Evolutionary conservation across 2,797 vertebrate genomes (phyloP), one percentile per base, ranked within the genome.

Genomic region (Carduelis carduelis): DNA sequence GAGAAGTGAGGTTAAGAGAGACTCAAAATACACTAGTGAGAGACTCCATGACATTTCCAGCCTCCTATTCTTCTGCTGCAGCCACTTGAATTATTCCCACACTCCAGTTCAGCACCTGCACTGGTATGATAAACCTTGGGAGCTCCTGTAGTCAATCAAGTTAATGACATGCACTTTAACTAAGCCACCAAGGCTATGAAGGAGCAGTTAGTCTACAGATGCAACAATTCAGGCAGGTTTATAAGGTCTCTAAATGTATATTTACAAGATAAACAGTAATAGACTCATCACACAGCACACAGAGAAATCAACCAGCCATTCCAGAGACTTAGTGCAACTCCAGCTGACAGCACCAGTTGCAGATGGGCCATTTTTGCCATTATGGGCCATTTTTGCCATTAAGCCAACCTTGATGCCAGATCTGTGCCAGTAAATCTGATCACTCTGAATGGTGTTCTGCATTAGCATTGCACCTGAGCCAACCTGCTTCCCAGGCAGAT

Each of bases 1-100:
- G 66, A 95, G 47, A 77, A 95, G 30, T 18, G 64, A 94, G 89
- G 89, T 95, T 95, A 83, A 87, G 53, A 87, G 75, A 90, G 34
- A 79, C 78, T 84, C 83, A 44, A 47, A 95, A 87, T 27, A 89
- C 61, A 77, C 37, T 71, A 75, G 41, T 57, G 60, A 92, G 75
- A 94, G 75, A 55, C 57, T 83, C 78, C 64, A 41, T 80, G 89
- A 94, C 92, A 91, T 94, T 87, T 92, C 57, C 64, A 87, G 61
- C 76, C 81, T 89, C 60, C 81, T 77, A 50, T 94, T 94, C 90
- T 83, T 71, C 81, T 83, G 60, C 55, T 80, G 30, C 18, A 78
- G 78, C 64, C 64, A 50, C 64, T 47, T 15, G n/a, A 95, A 95
- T 89, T 71, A 83, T 41, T 80, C 41, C 61, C 82, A 59, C 35